These are phyloP conservation scores for Ametastegia equiseti DNA, from an alignment of 2,888 invertebrate species.

Conservation along the genomic window DNA sequence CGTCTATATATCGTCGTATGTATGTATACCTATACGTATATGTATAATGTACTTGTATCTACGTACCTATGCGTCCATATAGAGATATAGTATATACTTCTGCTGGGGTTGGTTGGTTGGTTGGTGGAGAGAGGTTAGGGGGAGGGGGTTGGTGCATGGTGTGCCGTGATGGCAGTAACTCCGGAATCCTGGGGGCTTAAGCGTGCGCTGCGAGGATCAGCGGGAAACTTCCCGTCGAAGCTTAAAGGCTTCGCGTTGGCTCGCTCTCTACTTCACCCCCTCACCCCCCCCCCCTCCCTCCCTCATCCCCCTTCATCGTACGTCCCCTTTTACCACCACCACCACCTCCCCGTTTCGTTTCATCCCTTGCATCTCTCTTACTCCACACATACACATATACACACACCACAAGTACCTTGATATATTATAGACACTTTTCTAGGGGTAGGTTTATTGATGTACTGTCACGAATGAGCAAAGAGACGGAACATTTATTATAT, in stretches of 20 bases:
- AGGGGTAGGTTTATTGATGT: no score
- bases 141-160: conserved; percentile 69
- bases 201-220: conserved; percentile 72
- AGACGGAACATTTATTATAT: neutral
- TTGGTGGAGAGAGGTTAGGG: neutral
- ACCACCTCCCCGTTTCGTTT: neutral
- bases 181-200: conserved; percentile 74
- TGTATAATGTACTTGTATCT: neutral
- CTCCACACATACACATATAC: no score
- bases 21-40: no score
- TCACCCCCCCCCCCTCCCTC: conserved; percentile 41
- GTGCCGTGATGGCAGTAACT: conserved; percentile 74
- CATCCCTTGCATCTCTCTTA: neutral
- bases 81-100: neutral
- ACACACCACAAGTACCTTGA: no score
- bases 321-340: no score
- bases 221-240: conserved; percentile 75
- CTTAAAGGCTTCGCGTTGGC: conserved; percentile 74
- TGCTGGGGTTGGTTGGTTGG: neutral
- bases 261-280: conserved; percentile 54
- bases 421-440: no score
- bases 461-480: neutral
- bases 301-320: conserved; percentile 47
- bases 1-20: no score
- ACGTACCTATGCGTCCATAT: neutral